Evolutionary conservation across 2,888 invertebrate genomes (phyloP), one percentile per base, ranked within the genome.

Genomic region (Melanchra persicariae): DNA sequence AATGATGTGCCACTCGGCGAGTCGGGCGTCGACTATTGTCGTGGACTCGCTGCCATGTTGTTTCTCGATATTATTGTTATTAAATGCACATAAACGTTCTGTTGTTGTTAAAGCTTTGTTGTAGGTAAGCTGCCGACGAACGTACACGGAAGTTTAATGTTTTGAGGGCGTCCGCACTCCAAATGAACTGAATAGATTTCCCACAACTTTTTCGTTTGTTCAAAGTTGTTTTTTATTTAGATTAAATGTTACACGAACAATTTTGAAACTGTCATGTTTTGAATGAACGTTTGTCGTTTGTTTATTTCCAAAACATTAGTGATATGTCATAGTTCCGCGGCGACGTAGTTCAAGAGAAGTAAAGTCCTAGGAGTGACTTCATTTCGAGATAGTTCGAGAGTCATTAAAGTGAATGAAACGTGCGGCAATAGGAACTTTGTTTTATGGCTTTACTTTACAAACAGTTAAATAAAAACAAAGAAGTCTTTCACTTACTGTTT

Each of bases 401-500:
- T 92, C 93, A 94, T 94, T 94, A 93, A 94, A 93, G 89, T 90
- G 93, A 93, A 94, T 93, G 93, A 92, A 94, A 93, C 93, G 93
- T 92, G 91, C 90, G 90, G 90, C 92, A 92, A 92, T 94, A 92
- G 89, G 87, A 94, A 93, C 92, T 94, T 94, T 92, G 93, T 94
- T 95, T 94, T 94, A 95, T 91, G 88, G 89, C 91, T 92, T 91
- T 88, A 91, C 92, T 94, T 93, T 89, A 89, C 88, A 92, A 94
- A 94, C 91, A 89, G 91, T 93, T 91, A 93, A 93, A 93, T 93
- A 93, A 93, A 95, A 94, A 93, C 91, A 92, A 92, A 89, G 85
- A 92, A 92, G 89, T 89, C 86, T 90, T 91, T 87, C 92, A 97
- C 97, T 97, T 94, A 98, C 98, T 96, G 98, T 97, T 97, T 99